phyloP scores from a whole-genome alignment of 35 echinoderm and acorn worm genomes.

The Ophiothrix spiculata region DNA sequence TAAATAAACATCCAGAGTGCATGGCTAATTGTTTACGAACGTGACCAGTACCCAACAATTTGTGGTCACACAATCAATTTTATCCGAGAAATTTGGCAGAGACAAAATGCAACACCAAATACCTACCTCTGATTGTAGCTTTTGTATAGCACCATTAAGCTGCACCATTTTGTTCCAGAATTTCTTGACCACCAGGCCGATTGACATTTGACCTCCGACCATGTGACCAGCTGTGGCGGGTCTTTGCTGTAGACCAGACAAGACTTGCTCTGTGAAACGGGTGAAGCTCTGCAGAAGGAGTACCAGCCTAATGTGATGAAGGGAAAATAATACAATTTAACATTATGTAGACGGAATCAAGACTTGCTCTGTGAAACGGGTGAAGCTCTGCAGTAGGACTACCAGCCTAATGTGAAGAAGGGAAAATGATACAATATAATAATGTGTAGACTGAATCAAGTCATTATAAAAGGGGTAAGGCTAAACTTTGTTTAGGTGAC shows the following conservation, averaged over 20 bases:
- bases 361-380: constrained; percentile 76
- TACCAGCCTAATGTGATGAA: constrained; percentile 58
- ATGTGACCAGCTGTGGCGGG: constrained; percentile 57
- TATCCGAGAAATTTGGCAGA: too few relatives aligned
- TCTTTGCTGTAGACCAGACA: constrained; percentile 30
- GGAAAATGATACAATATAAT: not conserved
- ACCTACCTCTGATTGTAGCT: constrained; percentile 83
- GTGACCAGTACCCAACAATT: too few relatives aligned
- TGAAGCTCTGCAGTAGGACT: constrained; percentile 87
- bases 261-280: constrained; percentile 71
- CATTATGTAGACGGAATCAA: too few relatives aligned
- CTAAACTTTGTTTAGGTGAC: too few relatives aligned
- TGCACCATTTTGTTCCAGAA: constrained; percentile 99
- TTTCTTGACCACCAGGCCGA: constrained; percentile 88
- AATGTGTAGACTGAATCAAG: too few relatives aligned
- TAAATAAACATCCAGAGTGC: too few relatives aligned
- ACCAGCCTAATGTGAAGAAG: constrained; percentile 58
- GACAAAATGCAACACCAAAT: too few relatives aligned
- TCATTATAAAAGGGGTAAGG: constrained; percentile 73
- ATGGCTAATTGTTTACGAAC: too few relatives aligned
- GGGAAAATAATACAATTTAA: not conserved
- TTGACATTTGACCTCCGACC: constrained; percentile 82
- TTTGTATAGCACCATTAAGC: constrained; percentile 60
- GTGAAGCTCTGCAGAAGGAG: constrained; percentile 92
- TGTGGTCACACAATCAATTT: too few relatives aligned